These are phyloP conservation scores for Drosophila nigrodunni DNA, from an alignment of 1,140 invertebrate species.

Conservation along the genomic window DNA sequence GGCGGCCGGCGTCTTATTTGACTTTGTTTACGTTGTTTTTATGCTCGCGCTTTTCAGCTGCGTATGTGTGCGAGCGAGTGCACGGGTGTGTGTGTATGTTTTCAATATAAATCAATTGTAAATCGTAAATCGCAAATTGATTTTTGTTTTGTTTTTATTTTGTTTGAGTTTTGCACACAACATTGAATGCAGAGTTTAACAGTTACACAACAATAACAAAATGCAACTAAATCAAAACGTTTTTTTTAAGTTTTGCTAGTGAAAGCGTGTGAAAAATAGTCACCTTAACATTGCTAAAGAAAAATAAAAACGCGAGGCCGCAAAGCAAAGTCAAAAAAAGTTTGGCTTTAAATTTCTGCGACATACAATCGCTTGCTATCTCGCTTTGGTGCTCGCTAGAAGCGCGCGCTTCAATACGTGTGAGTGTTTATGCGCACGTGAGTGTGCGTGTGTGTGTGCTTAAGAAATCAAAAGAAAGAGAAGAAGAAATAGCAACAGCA, in stretches of 20 bases:
- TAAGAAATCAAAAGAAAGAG: background rate
- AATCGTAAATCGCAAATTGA: slow-evolving; percentile 2
- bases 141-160: slow-evolving; percentile 39
- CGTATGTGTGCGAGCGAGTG: slow-evolving; percentile 14
- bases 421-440: slow-evolving; percentile 1
- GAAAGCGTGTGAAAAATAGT: slow-evolving; percentile 77
- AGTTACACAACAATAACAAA: slow-evolving; percentile 23
- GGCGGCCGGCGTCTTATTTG: slow-evolving; percentile 6
- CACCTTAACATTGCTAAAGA: slow-evolving; percentile 45
- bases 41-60: background rate
- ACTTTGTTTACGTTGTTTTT: slow-evolving; percentile 8
- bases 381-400: background rate
- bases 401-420: background rate
- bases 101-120: background rate
- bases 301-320: slow-evolving; percentile 25
- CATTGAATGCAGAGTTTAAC: slow-evolving; percentile 17
- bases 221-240: slow-evolving; percentile 17
- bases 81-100: background rate
- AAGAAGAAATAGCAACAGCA: background rate
- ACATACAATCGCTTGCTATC: slow-evolving; percentile 11
- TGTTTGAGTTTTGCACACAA: slow-evolving; percentile 25
- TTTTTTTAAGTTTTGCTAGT: slow-evolving; percentile 56
- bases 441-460: slow-evolving; percentile 5
- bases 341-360: slow-evolving; percentile 22
- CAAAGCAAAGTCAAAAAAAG: slow-evolving; percentile 26